Evolutionary conservation across 2,797 vertebrate species (phyloP).

Genomic region (Miichthys miiuy): DNA sequence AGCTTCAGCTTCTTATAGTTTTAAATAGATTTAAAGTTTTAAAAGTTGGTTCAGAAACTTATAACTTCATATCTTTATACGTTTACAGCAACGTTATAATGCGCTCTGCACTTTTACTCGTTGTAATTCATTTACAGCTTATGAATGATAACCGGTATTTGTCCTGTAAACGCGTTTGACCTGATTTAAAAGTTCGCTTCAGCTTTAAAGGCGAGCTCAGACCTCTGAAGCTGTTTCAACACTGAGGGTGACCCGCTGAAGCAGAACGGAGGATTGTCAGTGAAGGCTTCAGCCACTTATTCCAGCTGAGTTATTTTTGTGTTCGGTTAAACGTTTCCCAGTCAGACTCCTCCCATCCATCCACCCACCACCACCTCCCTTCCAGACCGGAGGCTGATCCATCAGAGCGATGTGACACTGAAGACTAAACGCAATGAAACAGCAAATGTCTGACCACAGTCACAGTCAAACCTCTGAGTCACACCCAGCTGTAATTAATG

Average conservation of each 20-base stretch:
- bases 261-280: conserved; percentile 18
- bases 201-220: conserved; percentile 7
- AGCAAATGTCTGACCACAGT: neutral
- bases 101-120: neutral
- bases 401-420: neutral
- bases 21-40: no score
- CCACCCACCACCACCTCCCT: no score
- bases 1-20: no score
- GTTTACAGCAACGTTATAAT: no score
- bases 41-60: no score
- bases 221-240: conserved; percentile 34
- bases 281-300: conserved; percentile 26
- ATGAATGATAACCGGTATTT: neutral
- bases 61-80: no score
- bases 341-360: neutral
- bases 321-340: neutral
- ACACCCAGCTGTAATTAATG: neutral
- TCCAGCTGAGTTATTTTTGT: conserved; percentile 40
- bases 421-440: neutral
- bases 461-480: neutral
- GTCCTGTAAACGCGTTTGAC: conserved; percentile 7
- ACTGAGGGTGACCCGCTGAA: conserved; percentile 25
- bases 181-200: conserved; percentile 4
- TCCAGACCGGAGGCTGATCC: neutral
- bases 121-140: neutral